Conservation (phyloP, 2,113 vertebrate genomes). For the Semicossyphus pulcher region DNA sequence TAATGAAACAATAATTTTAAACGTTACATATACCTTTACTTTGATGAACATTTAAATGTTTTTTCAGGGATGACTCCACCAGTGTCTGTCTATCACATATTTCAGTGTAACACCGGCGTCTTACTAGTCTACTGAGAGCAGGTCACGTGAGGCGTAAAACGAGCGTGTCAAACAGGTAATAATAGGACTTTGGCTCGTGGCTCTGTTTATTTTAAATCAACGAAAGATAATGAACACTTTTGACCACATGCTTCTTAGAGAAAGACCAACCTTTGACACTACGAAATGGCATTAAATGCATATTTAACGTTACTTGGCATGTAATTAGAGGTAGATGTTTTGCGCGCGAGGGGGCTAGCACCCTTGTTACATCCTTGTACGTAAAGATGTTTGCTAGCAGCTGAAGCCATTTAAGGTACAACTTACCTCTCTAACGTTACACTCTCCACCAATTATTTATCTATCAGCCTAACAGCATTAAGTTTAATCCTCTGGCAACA, state of each 20-base stretch:
- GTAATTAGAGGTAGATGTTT: background rate
- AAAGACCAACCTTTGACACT: background rate
- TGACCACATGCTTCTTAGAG: background rate
- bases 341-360: background rate
- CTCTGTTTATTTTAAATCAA: background rate
- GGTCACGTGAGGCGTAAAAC: conserved; percentile 20
- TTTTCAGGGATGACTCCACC: too few relatives aligned
- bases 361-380: background rate
- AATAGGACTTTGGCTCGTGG: background rate
- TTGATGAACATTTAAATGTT: background rate
- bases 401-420: conserved; percentile 1
- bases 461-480: background rate
- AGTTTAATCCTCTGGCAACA: conserved; percentile 11
- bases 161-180: background rate
- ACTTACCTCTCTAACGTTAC: background rate
- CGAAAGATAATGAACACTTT: background rate
- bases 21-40: too few relatives aligned
- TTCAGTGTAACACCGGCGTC: background rate
- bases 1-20: too few relatives aligned
- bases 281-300: background rate
- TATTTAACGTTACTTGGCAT: background rate
- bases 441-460: background rate
- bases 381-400: background rate
- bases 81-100: background rate
- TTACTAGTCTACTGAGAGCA: background rate